Evolutionary conservation across 2,797 vertebrate species (phyloP), one percentile per base, ranked within the genome.

Genomic region (Xiphorhynchus erythropygius): DNA sequence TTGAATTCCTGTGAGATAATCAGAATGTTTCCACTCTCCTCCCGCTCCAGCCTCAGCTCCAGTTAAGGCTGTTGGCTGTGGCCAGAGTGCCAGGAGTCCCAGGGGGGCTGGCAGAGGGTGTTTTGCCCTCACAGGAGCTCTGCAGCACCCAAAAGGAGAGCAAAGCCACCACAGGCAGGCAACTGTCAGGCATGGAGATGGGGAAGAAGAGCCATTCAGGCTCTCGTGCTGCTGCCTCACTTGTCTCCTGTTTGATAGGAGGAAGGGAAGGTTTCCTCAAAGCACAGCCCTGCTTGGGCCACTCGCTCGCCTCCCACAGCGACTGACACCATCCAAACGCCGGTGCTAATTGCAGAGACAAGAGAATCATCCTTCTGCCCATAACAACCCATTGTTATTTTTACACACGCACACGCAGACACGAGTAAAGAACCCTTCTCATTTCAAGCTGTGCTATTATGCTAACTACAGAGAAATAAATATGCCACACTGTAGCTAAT

Each of bases 381-480:
- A 2, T 6, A 76, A 74, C 33, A 11, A 25, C 3, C 44, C 44
- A 11, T 57, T 68, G 84, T 35, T 60, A 25, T 53, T 78, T 68
- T 84, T 55, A 63, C 2, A 2, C 88, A 64, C 0, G 1, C 86
- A 87, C 64, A 69, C 88, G 56, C 32, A 93, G 78, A 68, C 63
- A 76, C 2, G 3, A 86, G 79, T 33, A 33, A 92, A 89, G 85
- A 94, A 74, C 84, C 56, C 93, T 39, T 65, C 89, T 93, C 53
- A 25, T 82, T 63, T 93, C 90, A 95, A 93, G 92, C 94, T 91
- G 77, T 69, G 92, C 77, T 73, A 70, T 95, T 90, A 91, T 92
- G 92, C 93, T 94, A 96, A 96, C 89, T 93, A 91, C 79, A 75
- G 59, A 89, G 81, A 96, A 92, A 96, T 75, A 96, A 94, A 94